Evolutionary conservation across 2,113 vertebrate species (phyloP).

Genomic region (Pavo muticus): DNA sequence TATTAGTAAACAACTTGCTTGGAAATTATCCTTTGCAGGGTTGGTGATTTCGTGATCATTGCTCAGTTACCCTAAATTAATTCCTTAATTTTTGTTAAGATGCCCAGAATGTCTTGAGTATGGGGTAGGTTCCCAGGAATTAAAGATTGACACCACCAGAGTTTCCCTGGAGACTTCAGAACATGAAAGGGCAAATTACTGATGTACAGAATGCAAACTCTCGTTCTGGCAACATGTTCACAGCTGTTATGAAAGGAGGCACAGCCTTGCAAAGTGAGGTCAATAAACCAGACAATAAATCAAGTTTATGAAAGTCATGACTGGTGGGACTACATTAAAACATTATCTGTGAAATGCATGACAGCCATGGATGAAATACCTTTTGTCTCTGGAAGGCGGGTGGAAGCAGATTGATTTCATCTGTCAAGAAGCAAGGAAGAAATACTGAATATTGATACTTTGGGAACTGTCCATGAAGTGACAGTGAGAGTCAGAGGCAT

Average conservation of each 20-base stretch:
- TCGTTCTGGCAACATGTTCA: conserved; percentile 10
- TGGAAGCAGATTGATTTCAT: conserved; percentile 2
- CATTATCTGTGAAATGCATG: conserved; percentile 31
- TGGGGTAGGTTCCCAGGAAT: neutral
- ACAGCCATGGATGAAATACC: neutral
- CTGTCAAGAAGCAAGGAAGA: neutral
- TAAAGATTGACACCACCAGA: neutral
- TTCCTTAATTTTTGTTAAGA: conserved; percentile 25
- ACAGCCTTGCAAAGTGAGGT: conserved; percentile 20
- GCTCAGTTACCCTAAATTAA: neutral
- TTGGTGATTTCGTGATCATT: neutral
- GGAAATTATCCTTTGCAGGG: neutral
- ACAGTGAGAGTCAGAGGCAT: neutral
- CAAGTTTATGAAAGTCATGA: conserved; percentile 8
- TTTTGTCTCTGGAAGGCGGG: neutral
- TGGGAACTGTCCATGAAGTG: neutral
- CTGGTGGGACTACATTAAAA: conserved; percentile 19
- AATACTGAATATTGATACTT: neutral
- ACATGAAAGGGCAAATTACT: conserved; percentile 27
- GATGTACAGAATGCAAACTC: conserved; percentile 31
- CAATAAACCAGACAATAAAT: conserved; percentile 61
- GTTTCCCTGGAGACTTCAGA: conserved; percentile 33
- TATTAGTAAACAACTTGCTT: neutral
- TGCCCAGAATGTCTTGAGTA: neutral
- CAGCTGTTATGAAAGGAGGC: conserved; percentile 56